Evolutionary conservation across 2,797 vertebrate genomes (phyloP), one percentile per base, ranked within the genome.

Genomic region (Malacoraja senta): DNA sequence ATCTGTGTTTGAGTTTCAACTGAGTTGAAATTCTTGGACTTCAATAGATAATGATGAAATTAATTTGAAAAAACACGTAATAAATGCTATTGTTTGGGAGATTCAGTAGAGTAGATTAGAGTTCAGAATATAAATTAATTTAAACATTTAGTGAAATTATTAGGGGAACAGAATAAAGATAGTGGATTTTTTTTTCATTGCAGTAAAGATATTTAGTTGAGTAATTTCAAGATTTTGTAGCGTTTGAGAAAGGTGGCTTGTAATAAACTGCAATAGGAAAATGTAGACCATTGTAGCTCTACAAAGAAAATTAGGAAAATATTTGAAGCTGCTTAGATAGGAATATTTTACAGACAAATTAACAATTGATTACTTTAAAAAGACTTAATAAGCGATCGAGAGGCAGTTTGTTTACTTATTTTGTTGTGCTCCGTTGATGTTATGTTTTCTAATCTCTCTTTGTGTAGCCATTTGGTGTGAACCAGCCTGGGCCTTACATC

Each of bases 401-500:
- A 32, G 35, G 21, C 72, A 35, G 65, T 21, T 71, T 38, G 10
- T n/a, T 84, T 68, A 65, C 65, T 35, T n/a, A 2, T 9, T 88
- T 88, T 68, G 71, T 74, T 88, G 65, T 68, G 61, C n/a, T 35
- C 68, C 17, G 71, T 76, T 92, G 6, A 29, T 92, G 12, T 92
- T 92, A 76, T 53, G 71, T 92, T 74, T 29, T 53, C 26, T n/a
- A 15, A 91, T 91, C 81, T 65, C 93, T 93, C 26, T n/a, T 93
- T 26, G 93, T 95, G 29, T 95, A 99, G 98, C 98, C 98, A n/a
- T 99, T 99, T 38, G 98, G 99, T 93, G 98, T 99, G 71, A 99
- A 99, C 94, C 99, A 99, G 94, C 99, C 99, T 0, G 99, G 99
- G 92, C 98, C 99, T 29, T 99, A 99, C 93, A 98, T 99, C 95